Conservation (phyloP, 1,140 invertebrate genomes). For the Sipha flava region DNA sequence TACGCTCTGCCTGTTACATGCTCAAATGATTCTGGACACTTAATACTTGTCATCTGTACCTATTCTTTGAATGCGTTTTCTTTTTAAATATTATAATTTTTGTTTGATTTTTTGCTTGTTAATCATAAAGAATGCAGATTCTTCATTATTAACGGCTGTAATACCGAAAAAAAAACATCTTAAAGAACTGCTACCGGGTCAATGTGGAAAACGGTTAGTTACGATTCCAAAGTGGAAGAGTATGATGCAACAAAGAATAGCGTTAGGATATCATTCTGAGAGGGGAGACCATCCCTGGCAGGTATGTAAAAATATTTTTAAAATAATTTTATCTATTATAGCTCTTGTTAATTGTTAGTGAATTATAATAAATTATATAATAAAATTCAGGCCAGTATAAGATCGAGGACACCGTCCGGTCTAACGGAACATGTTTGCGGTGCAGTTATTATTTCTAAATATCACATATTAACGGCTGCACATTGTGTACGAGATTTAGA, state of each 20-base stretch:
- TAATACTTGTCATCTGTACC: no score
- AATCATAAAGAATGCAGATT: no score
- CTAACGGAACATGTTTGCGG: slow-evolving; percentile 64
- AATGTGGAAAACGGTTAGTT: slow-evolving; percentile 34
- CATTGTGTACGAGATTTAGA: slow-evolving; percentile 64
- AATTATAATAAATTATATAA: background rate
- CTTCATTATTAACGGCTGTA: no score
- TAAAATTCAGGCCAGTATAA: slow-evolving; percentile 54
- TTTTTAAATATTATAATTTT: no score
- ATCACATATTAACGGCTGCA: slow-evolving; percentile 67
- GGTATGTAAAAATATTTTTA: slow-evolving; percentile 45
- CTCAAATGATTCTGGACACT: no score
- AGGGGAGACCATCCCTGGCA: slow-evolving; percentile 71
- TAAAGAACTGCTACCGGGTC: background rate
- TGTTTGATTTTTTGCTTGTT: no score
- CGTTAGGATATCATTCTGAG: slow-evolving; percentile 49
- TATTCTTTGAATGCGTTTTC: no score
- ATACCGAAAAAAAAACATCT: background rate
- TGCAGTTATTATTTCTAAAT: slow-evolving; percentile 59
- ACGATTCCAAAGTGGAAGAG: slow-evolving; percentile 43
- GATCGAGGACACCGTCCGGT: slow-evolving; percentile 43
- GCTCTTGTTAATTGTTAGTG: background rate
- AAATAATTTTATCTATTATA: no score
- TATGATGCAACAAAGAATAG: slow-evolving; percentile 50
- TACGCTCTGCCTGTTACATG: no score